phyloP scores from a whole-genome alignment of 2,113 vertebrate species.

The Morone saxatilis region DNA sequence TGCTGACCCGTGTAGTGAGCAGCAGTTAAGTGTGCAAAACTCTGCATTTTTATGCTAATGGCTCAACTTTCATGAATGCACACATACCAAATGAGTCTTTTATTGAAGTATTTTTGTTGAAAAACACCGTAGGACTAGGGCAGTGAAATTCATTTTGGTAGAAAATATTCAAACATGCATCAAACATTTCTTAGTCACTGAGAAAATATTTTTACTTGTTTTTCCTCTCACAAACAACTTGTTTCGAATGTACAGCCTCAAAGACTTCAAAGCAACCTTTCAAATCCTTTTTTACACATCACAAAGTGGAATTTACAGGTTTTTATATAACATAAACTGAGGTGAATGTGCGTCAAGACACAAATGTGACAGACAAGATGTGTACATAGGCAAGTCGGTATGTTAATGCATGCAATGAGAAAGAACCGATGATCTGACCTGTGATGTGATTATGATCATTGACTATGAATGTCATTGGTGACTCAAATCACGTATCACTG shows the following conservation, averaged over 20 bases:
- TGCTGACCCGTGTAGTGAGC: conserved; percentile 29
- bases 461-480: conserved; percentile 19
- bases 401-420: conserved; percentile 30
- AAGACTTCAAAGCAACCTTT: not conserved
- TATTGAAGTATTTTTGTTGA: not conserved
- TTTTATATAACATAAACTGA: not conserved
- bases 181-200: conserved; percentile 5
- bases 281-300: not conserved
- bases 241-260: not conserved
- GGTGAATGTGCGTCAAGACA: conserved; percentile 1
- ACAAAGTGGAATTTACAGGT: not conserved
- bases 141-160: not conserved
- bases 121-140: not conserved
- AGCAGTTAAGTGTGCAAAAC: conserved; percentile 11
- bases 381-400: not conserved
- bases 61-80: conserved; percentile 1
- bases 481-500: conserved; percentile 7
- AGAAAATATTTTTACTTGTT: not conserved
- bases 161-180: conserved; percentile 6
- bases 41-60: conserved; percentile 26
- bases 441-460: conserved; percentile 19
- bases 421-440: conserved; percentile 19
- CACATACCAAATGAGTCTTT: not conserved
- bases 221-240: not conserved
- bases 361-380: conserved; percentile 11